Base-by-base conservation (phyloP, 2,797 vertebrate species). In the Sciurus carolinensis region DNA sequence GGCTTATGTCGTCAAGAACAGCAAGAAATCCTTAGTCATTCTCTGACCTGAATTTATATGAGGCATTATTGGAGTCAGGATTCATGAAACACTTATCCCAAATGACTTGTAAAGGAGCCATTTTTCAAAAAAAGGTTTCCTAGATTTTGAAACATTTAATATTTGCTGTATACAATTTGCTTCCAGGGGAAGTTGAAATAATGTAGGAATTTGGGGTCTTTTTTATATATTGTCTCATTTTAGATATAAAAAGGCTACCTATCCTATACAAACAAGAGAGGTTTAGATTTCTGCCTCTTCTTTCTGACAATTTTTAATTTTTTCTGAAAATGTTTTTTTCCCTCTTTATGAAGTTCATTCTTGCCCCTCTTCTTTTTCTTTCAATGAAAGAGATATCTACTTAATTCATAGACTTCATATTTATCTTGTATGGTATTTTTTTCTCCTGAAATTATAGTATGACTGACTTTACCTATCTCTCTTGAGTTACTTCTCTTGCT, bases 41-140 rank as follows among this genome's bases (percentile, higher is more conserved):
- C 94, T 86, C 81, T 85, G 28, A 76, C 89, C 80, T 90, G 84
- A 92, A 88, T 93, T 90, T 96, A 91, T 87, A 90, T 13, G 47
- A 96, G 57, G 20, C 95, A 52, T 92, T 96, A 83, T 94, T 92
- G 77, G 85, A 94, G 47, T 59, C 1, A 17, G 59, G 84, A 85
- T 77, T 90, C 84, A 71, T 57, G 26, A 88, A 95, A 89, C 39
- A 71, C 30, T 94, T 95, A 20, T 72, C 72, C 62, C 94, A 88
- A 79, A 96, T 82, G 67, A 91, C 92, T 82, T 52, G 7, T 14
- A 83, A 96, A 91, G 17, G 6, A 91, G 14, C 3, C 47, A 87
- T 82, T 84, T 87, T 71, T 97, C 24, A 83, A 42, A 87, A 91
- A 54, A 91, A 54, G 2, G 0, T 81, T 92, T 93, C 82, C 83